Evolutionary conservation across 2,113 vertebrate genomes (phyloP), one percentile per base, ranked within the genome.

Genomic region (Dermatemys mawii): DNA sequence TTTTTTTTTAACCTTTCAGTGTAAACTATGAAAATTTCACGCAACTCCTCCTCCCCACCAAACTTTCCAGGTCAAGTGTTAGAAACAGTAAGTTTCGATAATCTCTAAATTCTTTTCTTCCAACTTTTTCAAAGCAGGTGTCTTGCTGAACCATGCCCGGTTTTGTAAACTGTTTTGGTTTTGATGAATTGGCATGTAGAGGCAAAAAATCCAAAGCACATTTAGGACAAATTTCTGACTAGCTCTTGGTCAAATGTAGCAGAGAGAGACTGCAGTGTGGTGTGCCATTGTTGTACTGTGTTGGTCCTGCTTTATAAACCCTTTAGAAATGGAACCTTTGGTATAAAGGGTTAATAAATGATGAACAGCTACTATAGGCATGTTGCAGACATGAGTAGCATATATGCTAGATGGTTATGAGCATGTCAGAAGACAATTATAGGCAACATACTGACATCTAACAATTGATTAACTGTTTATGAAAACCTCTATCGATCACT

Each of bases 21-120:
- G 63, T 70, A 70, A 70, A 38, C 17, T 22, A 70, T 70, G 63
- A 21, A 70, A 11, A 70, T 5, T 70, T 70, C 19, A 38, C 8
- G 21, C 4, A 70, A 35, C 4, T 10, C n/a, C 2, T 9, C 19
- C 8, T 4, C 8, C 8, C 32, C n/a, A n/a, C 32, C 16, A 4
- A 70, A 22, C n/a, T 38, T 70, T 70, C 63, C 63, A 70, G 35
- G 21, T 22, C n/a, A 21, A 21, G 19, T 38, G 17, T 22, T 70
- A 19, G 35, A 67, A 67, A 67, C 60, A n/a, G 35, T 17, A 70
- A 38, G 63, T n/a, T 21, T 70, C 10, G n/a, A 60, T n/a, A 70
- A 22, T 70, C 63, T 70, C 63, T 5, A 19, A 70, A 70, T 6
- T 38, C 19, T 70, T 19, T 70, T 38, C n/a, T n/a, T n/a, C n/a